Conservation (phyloP, 2,113 vertebrate genomes). For the Setophaga coronata region DNA sequence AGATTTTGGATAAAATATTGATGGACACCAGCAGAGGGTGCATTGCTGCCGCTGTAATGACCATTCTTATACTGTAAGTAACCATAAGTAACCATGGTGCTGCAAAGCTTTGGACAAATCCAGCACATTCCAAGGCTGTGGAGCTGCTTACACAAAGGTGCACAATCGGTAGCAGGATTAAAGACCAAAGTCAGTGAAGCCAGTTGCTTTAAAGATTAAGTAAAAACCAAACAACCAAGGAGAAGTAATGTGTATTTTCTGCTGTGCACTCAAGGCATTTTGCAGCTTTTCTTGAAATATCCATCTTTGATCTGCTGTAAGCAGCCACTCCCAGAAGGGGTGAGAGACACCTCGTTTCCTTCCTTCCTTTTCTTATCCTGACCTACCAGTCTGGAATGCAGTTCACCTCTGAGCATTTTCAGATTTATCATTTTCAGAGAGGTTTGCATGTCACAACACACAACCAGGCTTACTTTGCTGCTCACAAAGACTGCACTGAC, state of each 20-base stretch:
- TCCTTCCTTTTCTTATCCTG: slow-evolving; percentile 37
- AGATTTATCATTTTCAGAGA: slow-evolving; percentile 42
- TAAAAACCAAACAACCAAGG: not conserved
- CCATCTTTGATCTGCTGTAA: slow-evolving; percentile 19
- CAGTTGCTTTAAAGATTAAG: not conserved
- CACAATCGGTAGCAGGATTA: not conserved
- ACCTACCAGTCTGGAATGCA: slow-evolving; percentile 31
- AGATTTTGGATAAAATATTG: not conserved
- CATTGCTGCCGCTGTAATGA: slow-evolving; percentile 37
- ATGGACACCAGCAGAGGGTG: slow-evolving; percentile 68
- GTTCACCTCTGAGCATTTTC: slow-evolving; percentile 54
- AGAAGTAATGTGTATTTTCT: not conserved
- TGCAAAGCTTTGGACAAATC: not conserved
- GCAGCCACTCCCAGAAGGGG: slow-evolving; percentile 43
- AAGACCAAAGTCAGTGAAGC: not conserved
- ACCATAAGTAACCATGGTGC: not conserved
- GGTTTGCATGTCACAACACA: slow-evolving; percentile 27
- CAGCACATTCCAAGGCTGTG: not conserved
- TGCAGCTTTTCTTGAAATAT: slow-evolving; percentile 36
- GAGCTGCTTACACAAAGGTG: not conserved
- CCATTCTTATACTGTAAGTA: not conserved
- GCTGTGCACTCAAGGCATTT: slow-evolving; percentile 1
- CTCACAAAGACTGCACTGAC: not conserved
- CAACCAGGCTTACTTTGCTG: not conserved
- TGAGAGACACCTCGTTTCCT: slow-evolving; percentile 63